Percentiles rank a stretch among this genome's conserved stretches.
Evolutionary conservation across 2,888 invertebrate genomes (phyloP).

Genomic region (Apamea anceps): DNA sequence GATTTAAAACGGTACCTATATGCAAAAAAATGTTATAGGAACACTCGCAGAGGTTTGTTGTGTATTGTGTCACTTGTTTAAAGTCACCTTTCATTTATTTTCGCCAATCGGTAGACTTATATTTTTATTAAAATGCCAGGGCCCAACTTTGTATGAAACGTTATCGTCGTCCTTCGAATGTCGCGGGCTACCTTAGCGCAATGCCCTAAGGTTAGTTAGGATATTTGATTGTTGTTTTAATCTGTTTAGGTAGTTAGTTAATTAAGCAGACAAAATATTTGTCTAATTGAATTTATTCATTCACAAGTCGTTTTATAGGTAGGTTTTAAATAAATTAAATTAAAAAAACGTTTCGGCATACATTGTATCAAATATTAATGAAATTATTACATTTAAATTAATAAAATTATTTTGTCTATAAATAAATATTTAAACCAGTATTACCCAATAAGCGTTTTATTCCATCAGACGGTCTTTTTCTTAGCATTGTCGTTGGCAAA

Average conservation of each 20-base stretch:
- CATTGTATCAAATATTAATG: slow-evolving; percentile 13
- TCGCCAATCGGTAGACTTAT: too few relatives aligned
- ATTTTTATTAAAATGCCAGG: too few relatives aligned
- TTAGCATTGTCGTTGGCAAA: too few relatives aligned
- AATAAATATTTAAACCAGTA: slow-evolving; percentile 13
- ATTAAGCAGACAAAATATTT: neutral
- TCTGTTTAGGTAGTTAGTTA: neutral
- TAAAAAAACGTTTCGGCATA: neutral
- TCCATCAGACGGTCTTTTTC: neutral
- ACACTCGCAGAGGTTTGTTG: too few relatives aligned
- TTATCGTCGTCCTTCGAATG: too few relatives aligned
- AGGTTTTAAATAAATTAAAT: neutral
- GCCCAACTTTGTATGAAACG: too few relatives aligned
- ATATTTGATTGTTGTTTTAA: neutral
- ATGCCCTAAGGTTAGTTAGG: too few relatives aligned
- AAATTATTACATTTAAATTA: neutral
- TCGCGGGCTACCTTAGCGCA: too few relatives aligned
- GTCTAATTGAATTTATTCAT: neutral
- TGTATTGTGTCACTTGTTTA: too few relatives aligned
- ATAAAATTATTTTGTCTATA: neutral
- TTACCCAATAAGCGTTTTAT: neutral
- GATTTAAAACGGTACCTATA: too few relatives aligned
- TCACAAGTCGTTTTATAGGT: neutral
- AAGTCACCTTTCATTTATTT: too few relatives aligned
- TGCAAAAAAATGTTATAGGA: too few relatives aligned